phyloP scores from a whole-genome alignment of 2,113 vertebrate genomes.

The Boulengeromyrus knoepffleri region DNA sequence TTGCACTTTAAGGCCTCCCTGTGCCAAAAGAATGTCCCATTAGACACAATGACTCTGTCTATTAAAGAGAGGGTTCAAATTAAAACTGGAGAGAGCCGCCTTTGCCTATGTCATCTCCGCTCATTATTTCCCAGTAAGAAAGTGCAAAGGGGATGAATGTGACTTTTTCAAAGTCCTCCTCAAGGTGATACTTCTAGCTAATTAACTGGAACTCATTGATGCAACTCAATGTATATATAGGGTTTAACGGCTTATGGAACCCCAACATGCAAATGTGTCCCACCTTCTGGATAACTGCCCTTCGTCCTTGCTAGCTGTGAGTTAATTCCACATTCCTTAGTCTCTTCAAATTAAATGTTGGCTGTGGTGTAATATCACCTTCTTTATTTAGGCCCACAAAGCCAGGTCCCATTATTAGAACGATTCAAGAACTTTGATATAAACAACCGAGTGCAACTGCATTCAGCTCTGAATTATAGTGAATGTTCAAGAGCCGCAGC shows the following conservation, averaged over 20 bases:
- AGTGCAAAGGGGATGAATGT: constrained; percentile 51
- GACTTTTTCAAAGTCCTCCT: constrained; percentile 58
- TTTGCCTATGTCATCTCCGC: constrained; percentile 33
- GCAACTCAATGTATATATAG: constrained; percentile 47
- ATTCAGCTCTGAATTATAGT: background rate
- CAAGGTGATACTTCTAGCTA: constrained; percentile 48
- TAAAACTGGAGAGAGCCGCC: constrained; percentile 45
- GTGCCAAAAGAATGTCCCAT: constrained; percentile 54
- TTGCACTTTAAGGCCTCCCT: constrained; percentile 44
- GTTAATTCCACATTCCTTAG: constrained; percentile 13
- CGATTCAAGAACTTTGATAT: background rate
- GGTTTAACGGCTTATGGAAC: constrained; percentile 42
- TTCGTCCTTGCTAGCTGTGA: background rate
- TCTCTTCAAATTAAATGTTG: constrained; percentile 12
- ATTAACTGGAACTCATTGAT: constrained; percentile 60
- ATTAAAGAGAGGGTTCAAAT: constrained; percentile 57
- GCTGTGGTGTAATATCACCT: background rate
- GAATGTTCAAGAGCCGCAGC: background rate
- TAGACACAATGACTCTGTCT: constrained; percentile 52
- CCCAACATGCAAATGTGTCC: constrained; percentile 13
- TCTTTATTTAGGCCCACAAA: background rate
- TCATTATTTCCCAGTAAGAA: constrained; percentile 52
- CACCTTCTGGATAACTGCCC: constrained; percentile 15
- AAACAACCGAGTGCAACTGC: background rate
- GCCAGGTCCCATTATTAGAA: background rate